Base-by-base conservation (phyloP, 2,797 vertebrate species). In the Acanthurus tractus region DNA sequence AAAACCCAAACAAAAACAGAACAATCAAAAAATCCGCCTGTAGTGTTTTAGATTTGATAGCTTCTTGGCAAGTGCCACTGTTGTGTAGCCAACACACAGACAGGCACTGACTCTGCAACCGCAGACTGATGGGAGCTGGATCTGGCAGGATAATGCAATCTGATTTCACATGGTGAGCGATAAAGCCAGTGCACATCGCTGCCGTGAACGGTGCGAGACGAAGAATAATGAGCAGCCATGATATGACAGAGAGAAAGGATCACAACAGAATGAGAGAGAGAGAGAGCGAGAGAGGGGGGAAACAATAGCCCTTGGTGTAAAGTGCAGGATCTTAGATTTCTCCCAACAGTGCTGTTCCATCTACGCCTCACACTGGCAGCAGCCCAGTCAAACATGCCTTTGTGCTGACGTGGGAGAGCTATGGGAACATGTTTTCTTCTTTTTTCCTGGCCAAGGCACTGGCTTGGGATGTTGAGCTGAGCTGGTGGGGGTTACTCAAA, bases 381-480 rank as follows among this genome's bases (percentile, higher is more conserved):
- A 70, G 84, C 90, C 87, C 88, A 86, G 87, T 91, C 89, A 86
- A 89, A 91, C 86, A 93, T 94, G 92, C 92, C 93, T 93, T 92
- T 91, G 90, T 89, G 92, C 89, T 94, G 93, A 94, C 88, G 88
- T 92, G 91, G 89, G 86, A 88, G 74, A 77, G 85, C 85, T 88
- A 88, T 86, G 88, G 89, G 89, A 93, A 93, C 91, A 86, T 87
- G 90, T 81, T 89, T 89, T 91, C 52, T 74, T 78, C 44, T 77
- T 72, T 62, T 73, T 74, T 81, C 68, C 79, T 81, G 86, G 86
- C 87, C 68, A 49, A 88, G 86, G 76, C 84, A 70, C 65, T 82
- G 73, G 81, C 78, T 79, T 46, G 67, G 73, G 76, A 81, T 77
- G 79, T 77, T 63, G 67, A 81, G 78, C 61, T 64, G 73, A 63